Evolutionary conservation across 2,113 vertebrate genomes (phyloP).

Genomic region (Megaceryle maxima): DNA sequence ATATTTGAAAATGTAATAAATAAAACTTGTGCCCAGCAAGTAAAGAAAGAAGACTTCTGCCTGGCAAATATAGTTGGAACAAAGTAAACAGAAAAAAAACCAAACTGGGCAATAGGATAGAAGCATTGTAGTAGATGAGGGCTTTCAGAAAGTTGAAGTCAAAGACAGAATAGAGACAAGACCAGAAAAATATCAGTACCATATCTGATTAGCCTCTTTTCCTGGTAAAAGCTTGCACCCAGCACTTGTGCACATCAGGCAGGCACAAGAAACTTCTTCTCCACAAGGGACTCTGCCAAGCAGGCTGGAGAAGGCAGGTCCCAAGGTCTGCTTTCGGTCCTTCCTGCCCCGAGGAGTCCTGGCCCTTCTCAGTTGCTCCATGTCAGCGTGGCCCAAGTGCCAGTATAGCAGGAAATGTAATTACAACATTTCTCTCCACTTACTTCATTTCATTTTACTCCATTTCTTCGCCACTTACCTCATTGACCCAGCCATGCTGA

Average conservation of each 20-base stretch:
- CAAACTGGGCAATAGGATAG: not conserved
- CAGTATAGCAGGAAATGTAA: not conserved
- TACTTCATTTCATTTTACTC: not conserved
- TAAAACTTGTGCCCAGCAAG: not conserved
- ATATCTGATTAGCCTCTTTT: not conserved
- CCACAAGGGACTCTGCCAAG: not conserved
- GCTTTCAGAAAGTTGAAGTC: not conserved
- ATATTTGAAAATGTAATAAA: not conserved
- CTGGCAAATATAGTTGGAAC: not conserved
- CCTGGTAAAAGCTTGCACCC: not conserved
- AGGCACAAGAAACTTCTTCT: not conserved
- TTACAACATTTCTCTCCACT: not conserved
- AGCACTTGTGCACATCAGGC: fast-evolving
- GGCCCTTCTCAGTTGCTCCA: not conserved
- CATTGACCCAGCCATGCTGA: not conserved
- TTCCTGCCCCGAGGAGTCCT: not conserved
- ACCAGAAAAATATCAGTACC: not conserved
- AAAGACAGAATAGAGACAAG: not conserved
- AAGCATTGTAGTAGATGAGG: not conserved
- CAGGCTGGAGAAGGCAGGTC: not conserved
- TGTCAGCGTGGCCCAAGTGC: fast-evolving
- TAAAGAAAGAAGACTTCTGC: not conserved
- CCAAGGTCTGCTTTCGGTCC: not conserved
- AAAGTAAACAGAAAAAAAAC: not conserved
- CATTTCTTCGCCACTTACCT: not conserved